Base-by-base conservation (phyloP, 2,888 invertebrate species). In the Drosophila neutralis region DNA sequence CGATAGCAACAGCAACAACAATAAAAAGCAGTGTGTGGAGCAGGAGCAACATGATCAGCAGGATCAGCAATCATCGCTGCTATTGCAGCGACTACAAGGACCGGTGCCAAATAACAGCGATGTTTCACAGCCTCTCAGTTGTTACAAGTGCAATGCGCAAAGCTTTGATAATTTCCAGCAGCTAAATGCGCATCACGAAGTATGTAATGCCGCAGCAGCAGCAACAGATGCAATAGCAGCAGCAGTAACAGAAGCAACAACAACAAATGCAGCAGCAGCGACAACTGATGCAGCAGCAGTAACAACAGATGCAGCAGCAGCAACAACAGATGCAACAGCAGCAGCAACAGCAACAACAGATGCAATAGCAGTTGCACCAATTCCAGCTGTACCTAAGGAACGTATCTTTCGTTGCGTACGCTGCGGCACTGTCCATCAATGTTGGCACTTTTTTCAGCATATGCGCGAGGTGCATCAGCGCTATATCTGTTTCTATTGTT, bases 371-470 rank as follows among this genome's bases (percentile, higher is more conserved):
- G 10, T 56, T 4, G 29, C 63, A 15, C 13, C 69, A n/a, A 2
- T 18, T 3, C n/a, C 61, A 5, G 10, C 45, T 36, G 11, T 15
- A 13, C 6, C 18, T 36, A 90, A 89, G 51, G 92, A 91, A 63
- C 96, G 96, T 92, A 96, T 97, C 71, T 97, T 96, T 92, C 93
- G 97, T 60, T 97, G 97, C 92, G 96, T 96, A 18, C 96, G 96
- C 0, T 97, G 97, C 92, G 96, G 96, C 52, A 96, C 96, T 15
- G 97, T 97, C 90, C 97, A 97, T 93, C 97, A 97, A 92, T 96
- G 96, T 88, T 97, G 97, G 96, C 96, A 97, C 93, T 94, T 97
- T 70, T 97, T 97, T 91, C 93, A 97, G 53, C 97, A 97, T 87
- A 97, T 97, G 95, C 94, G 96, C 62, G 97, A 97, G 90, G 95